Evolutionary conservation across 1,140 invertebrate genomes (phyloP).

Genomic region (Eurosta solidaginis): DNA sequence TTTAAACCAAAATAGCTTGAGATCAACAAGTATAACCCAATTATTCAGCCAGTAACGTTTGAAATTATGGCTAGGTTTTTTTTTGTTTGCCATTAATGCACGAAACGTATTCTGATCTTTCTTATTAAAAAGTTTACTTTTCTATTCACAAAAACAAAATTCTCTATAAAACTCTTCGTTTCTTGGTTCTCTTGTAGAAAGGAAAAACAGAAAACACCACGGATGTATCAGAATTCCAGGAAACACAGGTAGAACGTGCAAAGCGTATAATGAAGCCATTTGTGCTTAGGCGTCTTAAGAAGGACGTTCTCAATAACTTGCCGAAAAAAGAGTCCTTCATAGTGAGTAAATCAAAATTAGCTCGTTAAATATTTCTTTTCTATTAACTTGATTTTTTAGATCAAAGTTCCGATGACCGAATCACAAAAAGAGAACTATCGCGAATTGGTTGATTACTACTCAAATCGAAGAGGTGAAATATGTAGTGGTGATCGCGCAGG

Average conservation of each 20-base stretch:
- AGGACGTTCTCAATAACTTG: conserved; percentile 80
- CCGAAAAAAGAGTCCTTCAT: conserved; percentile 79
- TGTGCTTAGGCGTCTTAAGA: conserved; percentile 87
- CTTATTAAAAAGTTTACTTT: too few relatives aligned
- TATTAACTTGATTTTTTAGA: conserved; percentile 36
- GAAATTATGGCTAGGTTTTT: neutral
- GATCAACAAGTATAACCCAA: too few relatives aligned
- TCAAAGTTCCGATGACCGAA: conserved; percentile 67
- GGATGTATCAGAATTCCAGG: conserved; percentile 77
- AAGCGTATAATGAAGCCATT: conserved; percentile 97
- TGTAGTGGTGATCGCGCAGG: conserved; percentile 67
- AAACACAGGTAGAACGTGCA: conserved; percentile 87
- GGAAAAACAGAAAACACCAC: conserved; percentile 59
- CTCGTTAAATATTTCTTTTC: neutral
- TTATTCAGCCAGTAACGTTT: too few relatives aligned
- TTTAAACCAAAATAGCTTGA: too few relatives aligned
- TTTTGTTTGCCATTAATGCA: neutral
- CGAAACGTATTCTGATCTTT: neutral
- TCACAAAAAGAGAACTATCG: conserved; percentile 78
- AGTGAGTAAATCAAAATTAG: conserved; percentile 50
- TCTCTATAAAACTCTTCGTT: neutral
- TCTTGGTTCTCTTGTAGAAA: conserved; percentile 44
- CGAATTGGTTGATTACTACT: conserved; percentile 74
- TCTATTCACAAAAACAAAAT: neutral
- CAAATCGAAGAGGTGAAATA: conserved; percentile 67